Evolutionary conservation across 2,888 invertebrate genomes (phyloP), one percentile per base, ranked within the genome.

Genomic region (Chromoteleia sp.): DNA sequence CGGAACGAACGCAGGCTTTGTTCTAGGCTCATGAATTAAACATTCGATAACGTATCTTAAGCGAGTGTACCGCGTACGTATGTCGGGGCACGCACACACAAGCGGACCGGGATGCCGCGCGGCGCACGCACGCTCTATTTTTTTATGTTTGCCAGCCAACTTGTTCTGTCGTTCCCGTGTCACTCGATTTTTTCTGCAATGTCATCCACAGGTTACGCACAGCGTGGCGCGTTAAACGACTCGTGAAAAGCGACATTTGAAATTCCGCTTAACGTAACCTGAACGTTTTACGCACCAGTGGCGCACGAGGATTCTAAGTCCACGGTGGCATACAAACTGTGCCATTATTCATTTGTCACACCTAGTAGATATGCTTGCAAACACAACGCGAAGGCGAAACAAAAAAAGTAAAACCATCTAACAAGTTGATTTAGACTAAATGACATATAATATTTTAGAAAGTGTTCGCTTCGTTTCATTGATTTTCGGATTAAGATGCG

Each of bases 21-120:
- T 91, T 91, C 89, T 87, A 87, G 84, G 84, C 89, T 91, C 88
- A 91, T 91, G 91, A 91, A 91, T 91, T 91, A 91, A 91, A 91
- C 90, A 91, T 91, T 89, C 90, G 91, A 91, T 91, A 91, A 90
- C 88, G 89, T 88, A 91, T 91, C 90, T 91, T 85, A 83, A 84
- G 43, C 56, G 61, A 82, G 85, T 81, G 83, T 84, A 86, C 82
- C 82, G 85, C 85, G 85, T 86, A 82, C 59, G 52, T 86, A 82
- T 56, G 52, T 73, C 75, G 59, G 81, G 14, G 36, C 54, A 25
- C 25, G 29, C 68, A 80, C 48, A 61, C 54, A 52, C 4, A 15
- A 41, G 52, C 43, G 33, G 12, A 41, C 1, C 30, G 39, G 14
- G 54, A 70, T 54, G 5, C 39, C 56, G 61, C 61, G 12, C 59